A percentile compares a stretch with the other conserved stretches of the same genome.
phyloP scores from a whole-genome alignment of 2,888 invertebrate species.

The Ceraclea dissimilis region DNA sequence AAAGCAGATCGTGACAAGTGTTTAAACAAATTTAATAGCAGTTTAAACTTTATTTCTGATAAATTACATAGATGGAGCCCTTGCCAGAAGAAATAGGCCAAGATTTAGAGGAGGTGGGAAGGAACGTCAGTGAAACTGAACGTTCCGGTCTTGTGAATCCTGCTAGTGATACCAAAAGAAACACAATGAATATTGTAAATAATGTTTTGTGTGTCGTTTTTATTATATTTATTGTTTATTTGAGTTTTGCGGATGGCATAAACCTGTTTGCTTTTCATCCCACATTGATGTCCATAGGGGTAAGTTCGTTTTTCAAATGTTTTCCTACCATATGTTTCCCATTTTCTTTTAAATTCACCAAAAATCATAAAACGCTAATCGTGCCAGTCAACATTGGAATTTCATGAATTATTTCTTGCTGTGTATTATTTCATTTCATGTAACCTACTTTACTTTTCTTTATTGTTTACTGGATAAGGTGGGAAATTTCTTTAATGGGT shows the following conservation, averaged over 20 bases:
- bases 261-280: constrained; percentile 44
- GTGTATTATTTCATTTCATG: not conserved
- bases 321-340: not conserved
- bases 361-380: too few species aligned
- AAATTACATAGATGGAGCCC: constrained; percentile 13
- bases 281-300: constrained; percentile 42
- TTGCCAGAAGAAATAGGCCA: constrained; percentile 13
- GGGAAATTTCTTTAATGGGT: not conserved
- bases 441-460: not conserved
- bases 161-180: constrained; percentile 11
- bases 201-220: constrained; percentile 11
- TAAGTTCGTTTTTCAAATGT: constrained; percentile 30
- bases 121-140: constrained; percentile 7
- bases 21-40: not conserved
- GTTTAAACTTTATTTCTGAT: too few species aligned
- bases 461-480: not conserved
- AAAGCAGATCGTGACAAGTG: constrained; percentile 1
- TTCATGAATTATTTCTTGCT: too few species aligned
- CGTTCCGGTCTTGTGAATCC: constrained; percentile 17
- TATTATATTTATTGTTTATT: constrained; percentile 15
- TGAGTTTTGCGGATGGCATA: constrained; percentile 15
- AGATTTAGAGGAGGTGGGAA: constrained; percentile 16
- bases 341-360: too few species aligned
- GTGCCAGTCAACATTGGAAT: too few species aligned
- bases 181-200: constrained; percentile 14